Evolutionary conservation across 2,888 invertebrate species (phyloP).

Genomic region (Eupithecia pulchellata): DNA sequence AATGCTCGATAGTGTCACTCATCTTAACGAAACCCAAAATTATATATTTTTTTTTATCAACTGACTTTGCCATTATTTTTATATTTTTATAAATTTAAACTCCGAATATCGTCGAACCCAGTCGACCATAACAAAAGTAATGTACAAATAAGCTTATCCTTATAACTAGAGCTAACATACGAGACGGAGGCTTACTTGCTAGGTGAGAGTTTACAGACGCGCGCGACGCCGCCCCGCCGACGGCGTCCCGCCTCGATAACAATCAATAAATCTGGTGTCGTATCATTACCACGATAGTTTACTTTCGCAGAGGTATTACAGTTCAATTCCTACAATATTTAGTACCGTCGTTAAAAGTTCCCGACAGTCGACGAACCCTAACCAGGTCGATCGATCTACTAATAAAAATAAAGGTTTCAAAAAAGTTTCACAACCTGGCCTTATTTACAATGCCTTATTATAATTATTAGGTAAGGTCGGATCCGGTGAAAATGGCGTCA

Average conservation of each 20-base stretch:
- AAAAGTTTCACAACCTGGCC: conserved; percentile 83
- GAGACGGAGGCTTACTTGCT: conserved; percentile 68
- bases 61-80: conserved; percentile 76
- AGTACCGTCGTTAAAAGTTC: conserved; percentile 46
- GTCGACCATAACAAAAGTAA: conserved; percentile 84
- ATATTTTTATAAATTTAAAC: conserved; percentile 80
- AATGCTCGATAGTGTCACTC: conserved; percentile 83
- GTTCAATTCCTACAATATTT: conserved; percentile 72
- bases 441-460: conserved; percentile 79
- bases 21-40: conserved; percentile 79
- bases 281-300: conserved; percentile 67
- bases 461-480: conserved; percentile 54
- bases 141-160: conserved; percentile 80
- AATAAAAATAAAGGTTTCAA: conserved; percentile 67
- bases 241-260: conserved; percentile 49
- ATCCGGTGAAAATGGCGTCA: conserved; percentile 34
- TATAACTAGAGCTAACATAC: conserved; percentile 76
- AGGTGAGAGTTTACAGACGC: conserved; percentile 61
- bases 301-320: conserved; percentile 74
- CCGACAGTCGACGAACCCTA: conserved; percentile 46
- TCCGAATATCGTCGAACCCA: conserved; percentile 82
- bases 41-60: conserved; percentile 76
- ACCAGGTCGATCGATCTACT: conserved; percentile 72
- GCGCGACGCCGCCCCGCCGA: conserved; percentile 37
- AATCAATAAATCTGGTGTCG: conserved; percentile 65